phyloP scores from a whole-genome alignment of 2,797 vertebrate species.

The Manis crassicaudata region DNA sequence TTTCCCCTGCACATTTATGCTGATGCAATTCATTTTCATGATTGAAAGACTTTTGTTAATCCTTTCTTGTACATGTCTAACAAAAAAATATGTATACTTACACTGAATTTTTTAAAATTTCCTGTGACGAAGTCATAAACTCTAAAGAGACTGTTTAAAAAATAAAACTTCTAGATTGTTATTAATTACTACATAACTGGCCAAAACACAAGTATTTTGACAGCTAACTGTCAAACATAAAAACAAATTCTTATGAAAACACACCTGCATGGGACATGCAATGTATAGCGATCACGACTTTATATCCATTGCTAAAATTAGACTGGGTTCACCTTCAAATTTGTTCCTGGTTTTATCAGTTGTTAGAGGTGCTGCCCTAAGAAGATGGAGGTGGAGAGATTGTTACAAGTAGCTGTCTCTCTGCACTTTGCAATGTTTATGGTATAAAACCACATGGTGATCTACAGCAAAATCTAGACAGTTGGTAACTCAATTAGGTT shows the following conservation, averaged over 20 bases:
- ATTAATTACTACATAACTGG: neutral
- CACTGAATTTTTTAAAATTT: neutral
- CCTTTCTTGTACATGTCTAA: neutral
- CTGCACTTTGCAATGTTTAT: neutral
- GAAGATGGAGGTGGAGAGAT: neutral
- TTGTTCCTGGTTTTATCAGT: neutral
- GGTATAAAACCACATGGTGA: neutral
- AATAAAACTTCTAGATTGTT: neutral
- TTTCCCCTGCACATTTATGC: neutral
- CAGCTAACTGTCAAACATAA: neutral
- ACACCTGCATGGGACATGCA: neutral
- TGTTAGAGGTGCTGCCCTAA: neutral
- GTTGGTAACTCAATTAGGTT: neutral
- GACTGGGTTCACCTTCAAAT: neutral
- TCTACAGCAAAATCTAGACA: neutral
- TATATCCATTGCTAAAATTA: neutral
- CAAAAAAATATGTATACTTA: neutral
- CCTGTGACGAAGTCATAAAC: neutral
- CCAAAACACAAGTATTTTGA: neutral
- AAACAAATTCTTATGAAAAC: neutral
- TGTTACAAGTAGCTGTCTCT: neutral
- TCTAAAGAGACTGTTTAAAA: neutral
- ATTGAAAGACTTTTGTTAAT: neutral
- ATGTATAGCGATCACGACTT: neutral
- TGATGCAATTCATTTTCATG: neutral